Evolutionary conservation across 2,113 vertebrate species (phyloP), one percentile per base, ranked within the genome.

Genomic region (Rhombomys opimus): DNA sequence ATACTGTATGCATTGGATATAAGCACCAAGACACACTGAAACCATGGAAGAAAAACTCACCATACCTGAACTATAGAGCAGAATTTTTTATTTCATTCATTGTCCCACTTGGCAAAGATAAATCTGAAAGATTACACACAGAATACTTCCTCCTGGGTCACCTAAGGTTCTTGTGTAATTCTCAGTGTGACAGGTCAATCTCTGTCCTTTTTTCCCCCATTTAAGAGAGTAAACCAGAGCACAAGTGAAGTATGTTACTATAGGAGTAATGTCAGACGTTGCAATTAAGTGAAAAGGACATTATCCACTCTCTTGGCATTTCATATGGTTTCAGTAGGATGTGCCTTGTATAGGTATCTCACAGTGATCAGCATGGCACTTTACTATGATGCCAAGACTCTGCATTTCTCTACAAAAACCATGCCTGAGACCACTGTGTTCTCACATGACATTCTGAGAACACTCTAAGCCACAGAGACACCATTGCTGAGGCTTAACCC

Each of bases 211-310:
- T 77, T 61, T 68, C 52, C 72, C 30, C 52, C 30, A 89, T 50
- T 35, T 89, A 85, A 90, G 32, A 93, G 96, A 95, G 80, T 41
- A 67, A 5, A 50, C n/a, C 54, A 92, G 75, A 81, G 65, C 35
- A 81, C 81, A 91, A 89, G 73, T 41, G 15, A 84, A 41, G 63
- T 22, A 72, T 41, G 46, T n/a, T 50, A 77, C 59, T 12, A 27
- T 4, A 15, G 50, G 57, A 35, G 77, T n/a, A 14, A 87, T 73
- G 76, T 68, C 0, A 3, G 86, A 20, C 1, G 2, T 14, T 89
- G 46, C 25, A 68, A 77, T 18, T 54, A 68, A 35, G 4, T 57
- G 46, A 90, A 86, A 86, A 70, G n/a, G 59, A 76, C 59, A 54
- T 30, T 59, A 70, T 30, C 22, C 0, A 5, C 63, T 75, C 25